Evolutionary conservation across 1,140 invertebrate genomes (phyloP).

Genomic region (Cherax quadricarinatus): DNA sequence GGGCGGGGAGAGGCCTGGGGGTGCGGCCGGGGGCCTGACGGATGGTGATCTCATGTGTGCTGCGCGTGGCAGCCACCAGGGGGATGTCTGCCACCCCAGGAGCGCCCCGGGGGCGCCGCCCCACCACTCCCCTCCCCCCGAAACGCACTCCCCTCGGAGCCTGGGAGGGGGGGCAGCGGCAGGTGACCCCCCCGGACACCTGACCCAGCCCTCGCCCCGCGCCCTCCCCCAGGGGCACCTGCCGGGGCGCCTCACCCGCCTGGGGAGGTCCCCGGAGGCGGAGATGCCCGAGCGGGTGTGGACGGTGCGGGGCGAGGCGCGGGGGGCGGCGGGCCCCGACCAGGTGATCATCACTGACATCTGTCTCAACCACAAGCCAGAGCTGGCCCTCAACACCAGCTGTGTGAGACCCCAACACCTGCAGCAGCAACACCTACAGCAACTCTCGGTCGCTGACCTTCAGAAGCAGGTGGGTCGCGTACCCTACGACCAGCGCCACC

Average conservation of each 20-base stretch:
- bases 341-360: conserved; percentile 53
- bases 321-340: conserved; percentile 33
- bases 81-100: conserved; percentile 55
- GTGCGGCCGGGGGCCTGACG: conserved; percentile 50
- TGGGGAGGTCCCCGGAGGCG: conserved; percentile 40
- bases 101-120: conserved; percentile 33
- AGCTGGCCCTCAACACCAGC: conserved; percentile 50
- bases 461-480: conserved; percentile 14
- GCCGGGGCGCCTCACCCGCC: conserved; percentile 36
- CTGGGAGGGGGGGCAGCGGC: conserved; percentile 2
- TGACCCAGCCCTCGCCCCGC: conserved; percentile 44
- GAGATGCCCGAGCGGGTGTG: conserved; percentile 52
- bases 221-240: conserved; percentile 23
- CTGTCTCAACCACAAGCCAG: conserved; percentile 55
- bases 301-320: conserved; percentile 46
- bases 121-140: conserved; percentile 20
- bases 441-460: conserved; percentile 29
- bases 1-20: conserved; percentile 49
- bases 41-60: conserved; percentile 61
- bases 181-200: conserved; percentile 1
- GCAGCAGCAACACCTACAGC: background rate
- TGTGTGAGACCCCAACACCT: conserved; percentile 11
- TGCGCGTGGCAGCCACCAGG: conserved; percentile 49
- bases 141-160: background rate
- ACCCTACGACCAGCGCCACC: background rate